These are phyloP conservation scores for Stenotaenia linearis DNA, from an alignment of 2,888 invertebrate species.

Conservation along the genomic window DNA sequence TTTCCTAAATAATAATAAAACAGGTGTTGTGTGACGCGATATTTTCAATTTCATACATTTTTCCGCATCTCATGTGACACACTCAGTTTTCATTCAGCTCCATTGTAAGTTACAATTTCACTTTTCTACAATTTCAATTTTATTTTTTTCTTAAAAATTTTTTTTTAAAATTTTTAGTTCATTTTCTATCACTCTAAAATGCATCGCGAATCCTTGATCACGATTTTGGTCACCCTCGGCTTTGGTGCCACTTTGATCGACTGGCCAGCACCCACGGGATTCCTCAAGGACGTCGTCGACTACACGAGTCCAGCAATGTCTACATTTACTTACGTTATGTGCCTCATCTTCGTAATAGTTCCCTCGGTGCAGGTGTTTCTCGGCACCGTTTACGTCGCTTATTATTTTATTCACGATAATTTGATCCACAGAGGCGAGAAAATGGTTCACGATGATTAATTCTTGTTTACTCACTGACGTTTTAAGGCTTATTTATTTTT, in stretches of 20 bases:
- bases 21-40: background rate
- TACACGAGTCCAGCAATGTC: background rate
- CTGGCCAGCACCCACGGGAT: background rate
- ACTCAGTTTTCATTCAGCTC: background rate
- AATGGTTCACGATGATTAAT: background rate
- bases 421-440: background rate
- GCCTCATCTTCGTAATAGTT: background rate
- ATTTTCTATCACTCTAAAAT: background rate
- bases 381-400: background rate
- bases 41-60: background rate
- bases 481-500: background rate
- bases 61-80: background rate
- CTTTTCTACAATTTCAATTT: background rate
- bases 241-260: conserved; percentile 3
- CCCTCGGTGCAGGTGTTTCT: background rate
- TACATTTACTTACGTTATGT: background rate
- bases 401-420: background rate
- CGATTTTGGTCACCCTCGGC: background rate
- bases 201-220: background rate
- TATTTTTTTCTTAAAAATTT: background rate
- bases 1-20: background rate
- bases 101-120: background rate
- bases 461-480: background rate
- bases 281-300: background rate
- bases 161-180: background rate